A percentile compares a stretch with the other conserved stretches of the same genome.
Conservation (phyloP, 1,140 invertebrate genomes). For the Drosophila setifemur region DNA sequence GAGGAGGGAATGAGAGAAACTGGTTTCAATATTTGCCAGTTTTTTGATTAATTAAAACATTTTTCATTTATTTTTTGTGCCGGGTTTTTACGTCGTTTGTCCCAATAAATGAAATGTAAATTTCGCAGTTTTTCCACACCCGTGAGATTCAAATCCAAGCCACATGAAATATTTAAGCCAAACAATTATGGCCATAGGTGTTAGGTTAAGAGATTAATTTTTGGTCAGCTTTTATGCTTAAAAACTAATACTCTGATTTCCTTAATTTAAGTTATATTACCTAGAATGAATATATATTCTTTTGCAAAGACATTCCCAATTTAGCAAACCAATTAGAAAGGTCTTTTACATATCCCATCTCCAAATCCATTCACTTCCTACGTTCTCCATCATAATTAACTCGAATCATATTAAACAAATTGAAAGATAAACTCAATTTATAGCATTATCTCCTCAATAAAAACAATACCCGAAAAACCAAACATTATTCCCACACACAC, state of each 20-base stretch:
- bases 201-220: background rate
- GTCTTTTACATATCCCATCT: background rate
- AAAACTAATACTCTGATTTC: background rate
- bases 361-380: background rate
- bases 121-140: slow-evolving; percentile 33
- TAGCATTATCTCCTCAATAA: slow-evolving; percentile 24
- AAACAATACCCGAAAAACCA: slow-evolving; percentile 11
- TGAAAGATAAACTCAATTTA: slow-evolving; percentile 41
- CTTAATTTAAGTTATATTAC: background rate
- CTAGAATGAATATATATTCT: too few species aligned
- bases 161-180: slow-evolving; percentile 62
- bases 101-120: slow-evolving; percentile 54
- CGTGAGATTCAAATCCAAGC: slow-evolving; percentile 36
- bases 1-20: background rate
- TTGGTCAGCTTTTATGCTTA: background rate
- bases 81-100: background rate
- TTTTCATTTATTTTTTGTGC: slow-evolving; percentile 61
- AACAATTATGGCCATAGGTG: slow-evolving; percentile 53
- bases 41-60: slow-evolving; percentile 77
- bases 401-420: slow-evolving; percentile 33
- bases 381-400: slow-evolving; percentile 5
- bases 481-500: slow-evolving; percentile 6
- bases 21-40: slow-evolving; percentile 68
- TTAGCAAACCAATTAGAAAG: slow-evolving; percentile 8
- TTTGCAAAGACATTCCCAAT: background rate